Conservation (phyloP, 2,797 vertebrate species). For the Pseudochaenichthys georgianus region DNA sequence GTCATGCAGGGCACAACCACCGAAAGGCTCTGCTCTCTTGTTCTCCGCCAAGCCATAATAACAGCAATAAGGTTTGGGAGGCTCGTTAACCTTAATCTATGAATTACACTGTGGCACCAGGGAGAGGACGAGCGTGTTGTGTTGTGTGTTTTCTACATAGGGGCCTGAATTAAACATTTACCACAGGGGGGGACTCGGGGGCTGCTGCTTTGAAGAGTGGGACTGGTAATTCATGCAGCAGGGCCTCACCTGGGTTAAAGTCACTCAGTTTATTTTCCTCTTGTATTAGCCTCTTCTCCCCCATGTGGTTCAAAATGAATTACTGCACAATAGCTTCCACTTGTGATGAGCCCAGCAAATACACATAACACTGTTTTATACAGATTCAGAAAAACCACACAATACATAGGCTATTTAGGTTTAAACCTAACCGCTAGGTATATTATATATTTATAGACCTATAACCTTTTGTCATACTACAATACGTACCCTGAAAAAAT, state of each 20-base stretch:
- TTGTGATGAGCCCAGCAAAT: neutral
- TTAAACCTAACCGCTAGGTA: neutral
- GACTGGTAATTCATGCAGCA: constrained; percentile 39
- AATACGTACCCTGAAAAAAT: neutral
- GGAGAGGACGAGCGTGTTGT: constrained; percentile 57
- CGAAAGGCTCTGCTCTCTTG: constrained; percentile 63
- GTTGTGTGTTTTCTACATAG: constrained; percentile 53
- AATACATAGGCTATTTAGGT: neutral
- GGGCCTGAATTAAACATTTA: constrained; percentile 53
- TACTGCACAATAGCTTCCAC: constrained; percentile 23
- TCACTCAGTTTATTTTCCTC: neutral
- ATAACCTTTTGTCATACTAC: neutral
- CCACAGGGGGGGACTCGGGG: constrained; percentile 16
- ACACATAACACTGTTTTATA: neutral
- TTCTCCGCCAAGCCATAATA: constrained; percentile 74
- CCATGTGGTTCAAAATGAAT: constrained; percentile 41
- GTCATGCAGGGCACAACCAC: constrained; percentile 62
- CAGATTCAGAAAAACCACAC: neutral
- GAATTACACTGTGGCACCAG: constrained; percentile 78
- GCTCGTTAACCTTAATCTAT: constrained; percentile 78
- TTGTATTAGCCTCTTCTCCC: constrained; percentile 47
- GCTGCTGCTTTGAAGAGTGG: constrained; percentile 27
- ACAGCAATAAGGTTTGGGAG: constrained; percentile 75
- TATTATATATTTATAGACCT: neutral
- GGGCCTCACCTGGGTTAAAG: constrained; percentile 17